Evolutionary conservation across 2,797 vertebrate genomes (phyloP).

Genomic region (Cirrhinus mrigala): DNA sequence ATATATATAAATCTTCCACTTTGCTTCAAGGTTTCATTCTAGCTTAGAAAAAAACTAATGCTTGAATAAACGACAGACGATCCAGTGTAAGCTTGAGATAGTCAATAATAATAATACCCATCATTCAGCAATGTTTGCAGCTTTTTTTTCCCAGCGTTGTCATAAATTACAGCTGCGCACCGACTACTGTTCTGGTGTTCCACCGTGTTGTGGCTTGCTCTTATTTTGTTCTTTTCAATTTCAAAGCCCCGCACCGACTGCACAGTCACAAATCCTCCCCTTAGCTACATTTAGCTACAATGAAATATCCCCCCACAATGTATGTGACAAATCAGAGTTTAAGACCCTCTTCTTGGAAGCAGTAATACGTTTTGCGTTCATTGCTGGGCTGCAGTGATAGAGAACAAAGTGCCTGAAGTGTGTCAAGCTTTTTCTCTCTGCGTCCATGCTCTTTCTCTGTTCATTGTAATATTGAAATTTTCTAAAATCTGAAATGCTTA

Average conservation of each 20-base stretch:
- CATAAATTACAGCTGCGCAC: neutral
- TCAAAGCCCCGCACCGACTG: neutral
- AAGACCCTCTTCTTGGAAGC: slow-evolving; percentile 31
- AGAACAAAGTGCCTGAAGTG: slow-evolving; percentile 21
- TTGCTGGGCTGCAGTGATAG: slow-evolving; percentile 19
- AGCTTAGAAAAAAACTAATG: neutral
- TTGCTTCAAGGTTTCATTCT: neutral
- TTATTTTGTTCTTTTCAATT: slow-evolving; percentile 19
- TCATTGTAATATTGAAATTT: slow-evolving; percentile 54
- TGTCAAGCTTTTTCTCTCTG: slow-evolving; percentile 26
- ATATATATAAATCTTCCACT: neutral
- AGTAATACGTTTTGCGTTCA: slow-evolving; percentile 21
- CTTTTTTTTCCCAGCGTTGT: neutral
- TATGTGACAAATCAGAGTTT: slow-evolving; percentile 43
- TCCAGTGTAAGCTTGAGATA: neutral
- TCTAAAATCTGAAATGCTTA: slow-evolving; percentile 55
- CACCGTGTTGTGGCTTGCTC: neutral
- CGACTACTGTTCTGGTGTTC: neutral
- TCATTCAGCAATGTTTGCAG: slow-evolving; percentile 3
- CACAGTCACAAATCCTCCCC: slow-evolving; percentile 15
- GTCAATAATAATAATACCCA: neutral
- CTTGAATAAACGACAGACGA: neutral
- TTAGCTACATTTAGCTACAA: slow-evolving; percentile 11
- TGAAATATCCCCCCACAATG: slow-evolving; percentile 39
- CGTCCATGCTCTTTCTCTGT: neutral